phyloP scores from a whole-genome alignment of 2,888 invertebrate species.

The Cenopis cana region DNA sequence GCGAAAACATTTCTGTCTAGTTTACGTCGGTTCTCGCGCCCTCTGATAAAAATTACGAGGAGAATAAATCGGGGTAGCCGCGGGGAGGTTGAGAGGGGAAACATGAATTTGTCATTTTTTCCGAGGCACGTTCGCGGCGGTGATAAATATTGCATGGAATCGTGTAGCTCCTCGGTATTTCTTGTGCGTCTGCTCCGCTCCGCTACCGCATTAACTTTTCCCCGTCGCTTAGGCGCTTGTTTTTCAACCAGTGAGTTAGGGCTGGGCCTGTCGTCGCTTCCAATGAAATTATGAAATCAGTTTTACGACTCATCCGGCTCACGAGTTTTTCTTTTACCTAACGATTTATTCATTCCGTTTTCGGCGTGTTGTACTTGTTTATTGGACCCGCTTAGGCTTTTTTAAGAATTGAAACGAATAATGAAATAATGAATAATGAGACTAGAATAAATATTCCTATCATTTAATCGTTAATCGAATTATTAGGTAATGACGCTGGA shows the following conservation, averaged over 20 bases:
- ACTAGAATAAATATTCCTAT: not conserved
- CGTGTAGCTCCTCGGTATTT: constrained; percentile 66
- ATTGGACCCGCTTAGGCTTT: constrained; percentile 1
- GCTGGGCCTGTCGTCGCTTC: constrained; percentile 73
- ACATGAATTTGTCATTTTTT: constrained; percentile 85
- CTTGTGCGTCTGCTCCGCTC: constrained; percentile 55
- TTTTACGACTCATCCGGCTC: constrained; percentile 75
- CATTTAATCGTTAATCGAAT: not conserved
- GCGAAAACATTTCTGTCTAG: constrained; percentile 82
- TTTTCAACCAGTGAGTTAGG: constrained; percentile 75
- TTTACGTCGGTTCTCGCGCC: constrained; percentile 73
- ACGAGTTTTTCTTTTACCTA: constrained; percentile 62
- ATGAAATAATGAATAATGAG: not conserved
- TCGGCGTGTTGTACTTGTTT: constrained; percentile 29
- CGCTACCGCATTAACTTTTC: constrained; percentile 69
- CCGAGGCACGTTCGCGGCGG: constrained; percentile 80
- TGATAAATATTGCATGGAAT: constrained; percentile 83
- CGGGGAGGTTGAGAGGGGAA: constrained; percentile 62
- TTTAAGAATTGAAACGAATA: not conserved
- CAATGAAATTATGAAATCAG: constrained; percentile 81
- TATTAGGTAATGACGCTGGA: not conserved
- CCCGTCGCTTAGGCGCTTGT: constrained; percentile 72
- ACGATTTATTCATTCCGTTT: constrained; percentile 51
- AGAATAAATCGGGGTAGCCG: constrained; percentile 75
- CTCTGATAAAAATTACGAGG: constrained; percentile 81